Conservation (phyloP, 2,113 vertebrate genomes). For the Chlorocebus sabaeus region DNA sequence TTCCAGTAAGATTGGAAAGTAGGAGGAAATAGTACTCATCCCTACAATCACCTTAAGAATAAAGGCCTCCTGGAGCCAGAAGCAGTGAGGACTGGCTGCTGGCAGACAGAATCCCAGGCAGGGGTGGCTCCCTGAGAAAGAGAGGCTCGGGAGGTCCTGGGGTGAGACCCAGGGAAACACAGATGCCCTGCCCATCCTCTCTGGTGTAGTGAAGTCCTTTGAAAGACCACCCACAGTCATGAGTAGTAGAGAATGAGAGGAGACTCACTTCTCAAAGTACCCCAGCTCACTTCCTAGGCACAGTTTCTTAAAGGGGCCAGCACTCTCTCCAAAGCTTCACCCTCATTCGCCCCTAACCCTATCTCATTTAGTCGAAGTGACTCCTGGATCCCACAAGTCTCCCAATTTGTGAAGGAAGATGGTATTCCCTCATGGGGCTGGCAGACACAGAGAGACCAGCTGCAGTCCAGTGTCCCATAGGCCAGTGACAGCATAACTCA, state of each 20-base stretch:
- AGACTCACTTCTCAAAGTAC: background rate
- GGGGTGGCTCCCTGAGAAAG: background rate
- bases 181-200: background rate
- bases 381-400: background rate
- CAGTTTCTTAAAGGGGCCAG: background rate
- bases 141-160: background rate
- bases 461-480: background rate
- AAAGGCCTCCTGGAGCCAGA: background rate
- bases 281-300: background rate
- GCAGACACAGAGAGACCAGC: background rate
- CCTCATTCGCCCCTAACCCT: background rate
- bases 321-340: background rate
- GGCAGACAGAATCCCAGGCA: background rate
- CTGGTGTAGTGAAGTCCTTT: too few relatives aligned
- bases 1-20: background rate
- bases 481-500: background rate
- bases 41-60: background rate
- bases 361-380: background rate
- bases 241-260: background rate
- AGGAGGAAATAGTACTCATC: background rate
- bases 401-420: background rate
- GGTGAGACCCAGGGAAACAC: background rate
- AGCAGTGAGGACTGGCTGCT: background rate
- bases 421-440: too few relatives aligned
- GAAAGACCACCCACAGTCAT: background rate